These are phyloP conservation scores for Melikaiella ostensackeni DNA, from an alignment of 2,888 invertebrate species.

Conservation along the genomic window DNA sequence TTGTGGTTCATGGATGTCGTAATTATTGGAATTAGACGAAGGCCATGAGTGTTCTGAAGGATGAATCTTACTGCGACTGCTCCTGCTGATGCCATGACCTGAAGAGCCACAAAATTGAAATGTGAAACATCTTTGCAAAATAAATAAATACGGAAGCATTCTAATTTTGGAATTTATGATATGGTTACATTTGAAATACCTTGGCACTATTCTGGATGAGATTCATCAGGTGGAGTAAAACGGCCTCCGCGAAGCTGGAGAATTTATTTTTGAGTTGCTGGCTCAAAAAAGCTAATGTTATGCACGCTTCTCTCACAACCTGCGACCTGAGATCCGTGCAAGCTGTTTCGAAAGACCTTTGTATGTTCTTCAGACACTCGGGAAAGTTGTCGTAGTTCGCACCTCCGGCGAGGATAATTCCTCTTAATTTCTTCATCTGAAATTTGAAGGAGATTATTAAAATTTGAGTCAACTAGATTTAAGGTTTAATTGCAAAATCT, in stretches of 20 bases:
- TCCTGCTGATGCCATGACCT: slow-evolving; percentile 94
- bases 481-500: too few species aligned
- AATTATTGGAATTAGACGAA: slow-evolving; percentile 89
- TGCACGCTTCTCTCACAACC: slow-evolving; percentile 97
- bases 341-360: slow-evolving; percentile 88
- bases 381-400: slow-evolving; percentile 85
- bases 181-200: slow-evolving; percentile 78
- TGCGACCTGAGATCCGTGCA: slow-evolving; percentile 94
- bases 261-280: slow-evolving; percentile 90
- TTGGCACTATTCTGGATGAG: slow-evolving; percentile 97
- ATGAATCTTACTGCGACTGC: slow-evolving; percentile 92
- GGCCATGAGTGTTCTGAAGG: slow-evolving; percentile 89
- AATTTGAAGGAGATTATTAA: slow-evolving; percentile 53
- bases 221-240: slow-evolving; percentile 90
- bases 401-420: slow-evolving; percentile 89
- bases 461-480: not conserved
- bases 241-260: slow-evolving; percentile 90
- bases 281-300: slow-evolving; percentile 95
- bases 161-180: too few species aligned
- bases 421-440: slow-evolving; percentile 91
- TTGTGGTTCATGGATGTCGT: slow-evolving; percentile 89
- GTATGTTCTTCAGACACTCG: slow-evolving; percentile 87
- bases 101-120: slow-evolving; percentile 48
- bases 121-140: not conserved
- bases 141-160: too few species aligned